phyloP scores from a whole-genome alignment of 2,888 invertebrate genomes.

The Drosophila lutescens region DNA sequence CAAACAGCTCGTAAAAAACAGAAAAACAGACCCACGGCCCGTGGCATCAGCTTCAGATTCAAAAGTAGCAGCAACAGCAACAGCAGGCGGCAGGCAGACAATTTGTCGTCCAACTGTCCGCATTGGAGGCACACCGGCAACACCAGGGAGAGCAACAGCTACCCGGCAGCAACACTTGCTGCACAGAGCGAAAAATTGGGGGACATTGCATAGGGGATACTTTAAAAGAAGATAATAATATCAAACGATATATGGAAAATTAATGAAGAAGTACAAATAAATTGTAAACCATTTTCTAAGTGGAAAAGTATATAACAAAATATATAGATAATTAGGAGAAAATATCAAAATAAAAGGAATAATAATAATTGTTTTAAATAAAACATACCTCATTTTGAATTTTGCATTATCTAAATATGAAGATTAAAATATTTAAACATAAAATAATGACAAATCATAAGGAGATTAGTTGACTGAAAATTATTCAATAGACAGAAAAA shows the following conservation, averaged over 20 bases:
- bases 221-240: no score
- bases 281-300: no score
- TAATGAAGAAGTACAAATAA: no score
- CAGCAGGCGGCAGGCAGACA: constrained; percentile 56
- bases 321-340: no score
- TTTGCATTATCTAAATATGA: background rate
- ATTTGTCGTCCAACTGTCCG: constrained; percentile 68
- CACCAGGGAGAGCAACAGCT: constrained; percentile 35
- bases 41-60: constrained; percentile 19
- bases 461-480: no score
- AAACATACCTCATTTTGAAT: no score
- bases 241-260: no score
- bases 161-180: constrained; percentile 27
- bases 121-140: constrained; percentile 57
- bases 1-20: constrained; percentile 68
- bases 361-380: no score
- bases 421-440: background rate
- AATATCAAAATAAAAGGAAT: no score
- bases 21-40: constrained; percentile 61
- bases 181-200: constrained; percentile 7
- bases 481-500: no score
- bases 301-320: no score
- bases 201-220: background rate
- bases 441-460: no score
- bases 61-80: constrained; percentile 3